Conservation (phyloP, 2,797 vertebrate genomes). For the Rhinichthys osculus region DNA sequence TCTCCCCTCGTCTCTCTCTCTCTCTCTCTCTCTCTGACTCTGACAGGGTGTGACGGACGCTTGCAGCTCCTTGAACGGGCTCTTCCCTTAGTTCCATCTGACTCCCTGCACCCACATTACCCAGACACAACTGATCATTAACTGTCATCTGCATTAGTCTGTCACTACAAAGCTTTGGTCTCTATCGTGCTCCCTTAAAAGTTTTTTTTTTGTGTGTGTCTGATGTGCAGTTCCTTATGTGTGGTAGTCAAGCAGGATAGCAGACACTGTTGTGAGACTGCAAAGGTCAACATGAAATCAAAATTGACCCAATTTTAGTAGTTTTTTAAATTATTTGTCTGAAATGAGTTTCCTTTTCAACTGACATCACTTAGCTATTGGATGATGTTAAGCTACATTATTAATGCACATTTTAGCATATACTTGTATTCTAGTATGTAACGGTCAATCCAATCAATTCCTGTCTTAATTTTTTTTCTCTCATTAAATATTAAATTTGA, state of each 20-base stretch:
- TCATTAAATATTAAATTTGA: not conserved
- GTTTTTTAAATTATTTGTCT: too few relatives aligned
- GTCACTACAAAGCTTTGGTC: constrained; percentile 27
- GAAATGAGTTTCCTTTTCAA: not conserved
- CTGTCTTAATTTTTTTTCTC: not conserved
- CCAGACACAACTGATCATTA: constrained; percentile 37
- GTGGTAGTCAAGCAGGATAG: not conserved
- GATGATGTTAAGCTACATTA: not conserved
- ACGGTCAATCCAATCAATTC: not conserved
- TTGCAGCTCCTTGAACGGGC: constrained; percentile 16
- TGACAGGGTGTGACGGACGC: constrained; percentile 39
- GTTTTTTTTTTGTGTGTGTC: not conserved
- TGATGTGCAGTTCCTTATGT: constrained; percentile 1
- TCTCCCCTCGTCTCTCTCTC: constrained; percentile 24
- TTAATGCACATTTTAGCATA: not conserved
- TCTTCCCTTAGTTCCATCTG: constrained; percentile 39
- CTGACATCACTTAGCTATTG: not conserved
- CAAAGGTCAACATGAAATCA: not conserved
- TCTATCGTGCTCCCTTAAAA: not conserved
- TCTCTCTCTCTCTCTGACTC: constrained; percentile 38
- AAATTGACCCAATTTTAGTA: not conserved
- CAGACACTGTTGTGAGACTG: not conserved
- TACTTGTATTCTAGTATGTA: not conserved
- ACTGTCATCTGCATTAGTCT: constrained; percentile 35
- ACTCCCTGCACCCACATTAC: constrained; percentile 27